These are phyloP conservation scores for Oscheius myriophilus DNA, from an alignment of 2,888 invertebrate species.

Conservation along the genomic window DNA sequence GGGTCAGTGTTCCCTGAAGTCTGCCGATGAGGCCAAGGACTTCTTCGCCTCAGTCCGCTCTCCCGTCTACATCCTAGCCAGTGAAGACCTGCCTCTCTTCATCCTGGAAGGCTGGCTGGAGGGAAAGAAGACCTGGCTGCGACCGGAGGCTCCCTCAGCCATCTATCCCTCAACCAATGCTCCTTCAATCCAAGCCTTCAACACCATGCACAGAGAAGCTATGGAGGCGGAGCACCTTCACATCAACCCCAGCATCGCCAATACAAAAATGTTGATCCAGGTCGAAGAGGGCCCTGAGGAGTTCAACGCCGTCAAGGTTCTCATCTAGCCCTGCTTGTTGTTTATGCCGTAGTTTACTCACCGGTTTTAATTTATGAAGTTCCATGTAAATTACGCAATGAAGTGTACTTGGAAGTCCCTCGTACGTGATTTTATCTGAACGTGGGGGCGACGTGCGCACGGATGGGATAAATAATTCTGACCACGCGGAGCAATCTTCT, in stretches of 20 bases:
- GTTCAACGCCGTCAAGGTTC: conserved; percentile 16
- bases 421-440: too few relatives aligned
- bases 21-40: conserved; percentile 24
- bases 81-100: conserved; percentile 25
- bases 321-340: conserved; percentile 11
- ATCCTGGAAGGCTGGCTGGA: conserved; percentile 28
- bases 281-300: conserved; percentile 25
- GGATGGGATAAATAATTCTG: too few relatives aligned
- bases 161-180: conserved; percentile 17
- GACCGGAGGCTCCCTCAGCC: not conserved
- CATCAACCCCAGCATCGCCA: conserved; percentile 17
- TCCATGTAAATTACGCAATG: not conserved
- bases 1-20: conserved; percentile 24
- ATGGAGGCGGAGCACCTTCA: conserved; percentile 16
- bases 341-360: not conserved
- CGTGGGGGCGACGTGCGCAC: too few relatives aligned
- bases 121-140: conserved; percentile 25
- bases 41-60: conserved; percentile 27
- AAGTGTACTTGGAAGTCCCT: not conserved
- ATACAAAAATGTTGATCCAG: conserved; percentile 16
- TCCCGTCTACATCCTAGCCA: conserved; percentile 22
- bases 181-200: conserved; percentile 23
- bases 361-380: too few relatives aligned
- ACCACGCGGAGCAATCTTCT: too few relatives aligned
- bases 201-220: conserved; percentile 7